Evolutionary conservation across 92 coral and sea anemone genomes (phyloP), one percentile per base, ranked within the genome.

Genomic region (Chrysogorgia sp.): DNA sequence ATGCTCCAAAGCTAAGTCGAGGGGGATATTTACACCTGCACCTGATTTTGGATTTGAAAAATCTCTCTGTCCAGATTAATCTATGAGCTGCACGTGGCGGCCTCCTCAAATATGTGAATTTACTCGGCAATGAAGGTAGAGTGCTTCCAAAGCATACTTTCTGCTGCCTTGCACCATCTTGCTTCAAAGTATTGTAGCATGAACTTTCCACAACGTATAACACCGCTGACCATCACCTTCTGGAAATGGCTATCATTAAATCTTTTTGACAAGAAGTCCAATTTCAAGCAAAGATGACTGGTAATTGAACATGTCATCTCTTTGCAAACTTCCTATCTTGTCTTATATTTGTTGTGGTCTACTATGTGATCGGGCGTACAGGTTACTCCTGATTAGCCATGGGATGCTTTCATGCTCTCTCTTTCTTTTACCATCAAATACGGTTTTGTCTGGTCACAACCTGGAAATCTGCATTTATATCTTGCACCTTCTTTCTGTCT

Each of bases 151-250:
- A 23, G 76, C 76, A 69, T 69, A 69, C 43, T 69, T 69, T 52
- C 59, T 43, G 40, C 76, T 69, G 31, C 76, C n/a, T 69, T 43
- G 32, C 34, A 24, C 76, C 76, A 47, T 69, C 76, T 69, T 69
- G 20, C 9, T 22, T 31, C 35, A 69, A n/a, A 37, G 17, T 69
- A 47, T 0, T 24, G 76, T n/a, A 69, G 59, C n/a, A n/a, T n/a
- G n/a, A n/a, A n/a, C n/a, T n/a, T n/a, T n/a, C n/a, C n/a, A n/a
- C n/a, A n/a, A n/a, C n/a, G n/a, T n/a, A n/a, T n/a, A 34, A 41
- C 43, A 24, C n/a, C 58, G 58, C 58, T 19, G 76, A 34, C 76
- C 76, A 69, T 69, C 76, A 21, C 74, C 74, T 69, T 69, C 76
- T 43, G n/a, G 24, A 37, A 37, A 37, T 37, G 43, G 5, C 75